phyloP scores from a whole-genome alignment of 2,888 invertebrate genomes.

The Oscheius sp. region DNA sequence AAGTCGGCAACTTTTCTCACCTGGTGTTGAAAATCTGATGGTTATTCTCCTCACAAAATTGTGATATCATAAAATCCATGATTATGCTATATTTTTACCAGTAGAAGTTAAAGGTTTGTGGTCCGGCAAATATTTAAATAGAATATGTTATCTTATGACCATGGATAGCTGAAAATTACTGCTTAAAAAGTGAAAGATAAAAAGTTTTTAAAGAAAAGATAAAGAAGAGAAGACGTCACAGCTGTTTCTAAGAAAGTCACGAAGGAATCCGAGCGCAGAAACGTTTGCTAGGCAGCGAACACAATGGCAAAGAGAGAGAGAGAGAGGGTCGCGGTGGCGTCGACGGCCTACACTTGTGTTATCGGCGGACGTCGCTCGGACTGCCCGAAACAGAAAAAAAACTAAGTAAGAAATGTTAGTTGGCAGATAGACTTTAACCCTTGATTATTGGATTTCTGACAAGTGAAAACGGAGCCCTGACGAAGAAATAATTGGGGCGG shows the following conservation, averaged over 20 bases:
- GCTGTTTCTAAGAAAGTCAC: background rate
- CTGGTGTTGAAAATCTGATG: constrained; percentile 42
- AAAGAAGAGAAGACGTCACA: background rate
- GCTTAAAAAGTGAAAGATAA: background rate
- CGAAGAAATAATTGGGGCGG: background rate
- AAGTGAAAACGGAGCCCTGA: background rate
- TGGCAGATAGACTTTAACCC: background rate
- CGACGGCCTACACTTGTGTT: constrained; percentile 32
- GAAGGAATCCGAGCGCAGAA: constrained; percentile 25
- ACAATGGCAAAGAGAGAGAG: constrained; percentile 24
- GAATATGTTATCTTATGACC: background rate
- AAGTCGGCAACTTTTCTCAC: background rate
- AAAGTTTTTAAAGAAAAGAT: constrained; percentile 1
- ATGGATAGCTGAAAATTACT: constrained; percentile 5
- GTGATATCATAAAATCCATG: constrained; percentile 69
- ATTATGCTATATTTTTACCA: constrained; percentile 12
- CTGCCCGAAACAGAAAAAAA: constrained; percentile 23
- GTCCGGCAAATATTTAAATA: background rate
- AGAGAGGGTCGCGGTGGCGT: too few species aligned
- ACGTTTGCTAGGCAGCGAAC: constrained; percentile 29
- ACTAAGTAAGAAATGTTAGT: constrained; percentile 20
- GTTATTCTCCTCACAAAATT: constrained; percentile 66
- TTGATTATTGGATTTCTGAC: constrained; percentile 11
- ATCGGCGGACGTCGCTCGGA: constrained; percentile 8
- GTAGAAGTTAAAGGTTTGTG: background rate